These are phyloP conservation scores for Drosophila neonasuta DNA, from an alignment of 2,888 invertebrate genomes.

Conservation along the genomic window DNA sequence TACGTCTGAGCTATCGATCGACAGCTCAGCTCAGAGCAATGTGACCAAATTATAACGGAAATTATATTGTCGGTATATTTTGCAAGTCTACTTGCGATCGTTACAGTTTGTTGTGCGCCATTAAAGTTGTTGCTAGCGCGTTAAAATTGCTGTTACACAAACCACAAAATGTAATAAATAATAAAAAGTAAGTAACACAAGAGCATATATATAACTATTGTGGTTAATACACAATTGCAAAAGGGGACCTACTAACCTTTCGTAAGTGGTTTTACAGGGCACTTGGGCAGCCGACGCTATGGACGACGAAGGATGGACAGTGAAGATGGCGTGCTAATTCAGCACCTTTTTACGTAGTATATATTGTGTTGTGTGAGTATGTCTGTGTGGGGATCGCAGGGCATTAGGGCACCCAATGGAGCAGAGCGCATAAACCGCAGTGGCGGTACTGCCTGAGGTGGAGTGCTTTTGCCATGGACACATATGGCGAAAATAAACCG, in stretches of 20 bases:
- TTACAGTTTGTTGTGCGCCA: not conserved
- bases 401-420: slow-evolving; percentile 38
- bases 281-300: not conserved
- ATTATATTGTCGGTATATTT: not conserved
- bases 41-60: not conserved
- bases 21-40: not conserved
- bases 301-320: slow-evolving; percentile 15
- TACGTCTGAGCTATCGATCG: not conserved
- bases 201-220: slow-evolving; percentile 8
- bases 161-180: slow-evolving; percentile 6
- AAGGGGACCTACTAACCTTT: slow-evolving; percentile 4
- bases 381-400: slow-evolving; percentile 16
- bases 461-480: slow-evolving; percentile 26
- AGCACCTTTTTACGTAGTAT: slow-evolving; percentile 33
- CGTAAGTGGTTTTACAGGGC: slow-evolving; percentile 27
- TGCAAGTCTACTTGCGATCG: not conserved
- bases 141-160: not conserved
- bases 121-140: not conserved
- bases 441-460: slow-evolving; percentile 8
- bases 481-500: slow-evolving; percentile 68
- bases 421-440: slow-evolving; percentile 46
- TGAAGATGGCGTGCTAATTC: slow-evolving; percentile 38
- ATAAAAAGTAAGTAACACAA: slow-evolving; percentile 13
- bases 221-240: slow-evolving; percentile 10
- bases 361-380: not conserved